Base-by-base conservation (phyloP, 2,888 invertebrate species). In the Merodon equestris region DNA sequence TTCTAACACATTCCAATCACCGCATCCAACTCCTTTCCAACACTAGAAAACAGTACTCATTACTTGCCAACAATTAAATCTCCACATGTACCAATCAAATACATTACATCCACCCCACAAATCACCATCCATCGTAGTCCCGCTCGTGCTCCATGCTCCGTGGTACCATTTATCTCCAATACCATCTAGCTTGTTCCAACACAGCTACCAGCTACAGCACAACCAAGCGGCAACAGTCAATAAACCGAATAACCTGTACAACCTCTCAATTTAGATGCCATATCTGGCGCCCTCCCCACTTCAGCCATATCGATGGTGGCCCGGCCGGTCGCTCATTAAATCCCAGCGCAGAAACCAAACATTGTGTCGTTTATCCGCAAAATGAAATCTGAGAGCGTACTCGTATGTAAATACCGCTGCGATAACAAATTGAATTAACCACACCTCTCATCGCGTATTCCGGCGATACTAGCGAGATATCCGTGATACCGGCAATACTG, bases 371-470 rank as follows among this genome's bases (percentile, higher is more conserved):
- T 64, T 66, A 76, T 64, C 71, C 53, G 48, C 47, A 38, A 64
- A 48, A 47, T 48, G 53, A 76, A 70, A 76, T 66, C 76, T 38
- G 48, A 66, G 50, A 58, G 51, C 70, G 60, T 27, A 27, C 27
- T 27, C 27, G 27, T 71, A 66, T 76, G 54, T 64, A 63, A 75
- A 70, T 75, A 67, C 53, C 18, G 47, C 19, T 15, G 45, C 44
- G 64, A 70, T 76, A 71, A 76, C 71, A 76, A 76, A 76, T 71
- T 76, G 64, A 76, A 76, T 76, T 66, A 60, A 70, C 71, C 71
- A 76, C 76, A 76, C 76, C 71, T 76, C 64, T 76, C 64, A 58
- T 71, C 64, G 34, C 61, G 75, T 54, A 58, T 71, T 19, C 71
- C 58, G 44, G 57, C 47, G 75, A 68, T 50, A 15, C 40, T 13